These are phyloP conservation scores for Apotomis turbidana DNA, from an alignment of 2,888 invertebrate species.

Conservation along the genomic window DNA sequence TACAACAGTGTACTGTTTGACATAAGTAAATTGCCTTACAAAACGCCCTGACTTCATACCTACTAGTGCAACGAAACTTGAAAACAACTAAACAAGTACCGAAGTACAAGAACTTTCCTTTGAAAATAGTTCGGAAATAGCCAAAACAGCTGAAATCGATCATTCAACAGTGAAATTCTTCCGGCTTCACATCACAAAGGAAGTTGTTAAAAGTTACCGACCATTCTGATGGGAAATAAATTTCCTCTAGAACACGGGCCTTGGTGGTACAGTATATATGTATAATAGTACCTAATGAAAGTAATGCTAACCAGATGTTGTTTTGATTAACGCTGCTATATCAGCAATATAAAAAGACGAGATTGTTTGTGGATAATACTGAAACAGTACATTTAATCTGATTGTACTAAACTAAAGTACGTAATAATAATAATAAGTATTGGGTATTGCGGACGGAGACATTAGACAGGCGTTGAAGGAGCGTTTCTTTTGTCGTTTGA, in stretches of 20 bases:
- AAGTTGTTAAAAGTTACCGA: conserved; percentile 37
- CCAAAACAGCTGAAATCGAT: conserved; percentile 31
- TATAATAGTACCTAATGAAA: conserved; percentile 5
- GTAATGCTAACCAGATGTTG: conserved; percentile 47
- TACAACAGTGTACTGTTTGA: no score
- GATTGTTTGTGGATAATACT: neutral
- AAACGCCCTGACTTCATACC: no score
- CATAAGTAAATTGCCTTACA: neutral
- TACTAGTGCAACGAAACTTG: neutral
- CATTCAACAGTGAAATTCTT: conserved; percentile 29
- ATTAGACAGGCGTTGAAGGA: no score
- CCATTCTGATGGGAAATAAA: conserved; percentile 28
- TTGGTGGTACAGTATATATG: conserved; percentile 5
- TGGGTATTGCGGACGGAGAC: no score
- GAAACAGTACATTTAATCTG: neutral
- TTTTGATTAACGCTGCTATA: conserved; percentile 42
- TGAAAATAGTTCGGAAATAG: conserved; percentile 21
- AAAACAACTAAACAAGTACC: neutral
- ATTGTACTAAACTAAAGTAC: no score
- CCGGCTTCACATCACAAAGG: conserved; percentile 30
- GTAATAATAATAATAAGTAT: no score
- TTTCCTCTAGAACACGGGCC: conserved; percentile 22
- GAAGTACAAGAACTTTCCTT: neutral
- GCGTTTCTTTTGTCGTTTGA: no score
- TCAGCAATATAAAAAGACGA: conserved; percentile 23